These are phyloP conservation scores for Ferrisia virgata DNA, from an alignment of 2,888 invertebrate genomes.

Conservation along the genomic window DNA sequence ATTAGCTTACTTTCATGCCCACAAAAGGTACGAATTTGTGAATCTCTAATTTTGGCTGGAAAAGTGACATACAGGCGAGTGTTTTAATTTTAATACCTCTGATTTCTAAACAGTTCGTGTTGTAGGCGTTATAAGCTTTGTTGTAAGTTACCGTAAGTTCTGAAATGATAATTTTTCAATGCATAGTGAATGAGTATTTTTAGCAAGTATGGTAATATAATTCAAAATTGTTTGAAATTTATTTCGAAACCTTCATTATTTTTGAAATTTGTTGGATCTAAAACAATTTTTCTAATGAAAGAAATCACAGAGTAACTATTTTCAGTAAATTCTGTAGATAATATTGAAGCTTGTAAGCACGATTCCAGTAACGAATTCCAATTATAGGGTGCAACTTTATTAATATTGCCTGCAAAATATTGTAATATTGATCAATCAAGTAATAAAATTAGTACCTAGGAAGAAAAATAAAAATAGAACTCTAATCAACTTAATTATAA, in stretches of 20 bases:
- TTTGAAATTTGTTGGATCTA: slow-evolving; percentile 41
- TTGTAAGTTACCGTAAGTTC: slow-evolving; percentile 32
- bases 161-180: not conserved
- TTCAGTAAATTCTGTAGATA: slow-evolving; percentile 34
- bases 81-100: slow-evolving; percentile 38
- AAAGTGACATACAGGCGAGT: not conserved
- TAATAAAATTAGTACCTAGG: too few relatives aligned
- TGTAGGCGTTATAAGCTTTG: slow-evolving; percentile 41
- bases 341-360: slow-evolving; percentile 45
- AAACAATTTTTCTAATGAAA: slow-evolving; percentile 46
- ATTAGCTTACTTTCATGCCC: slow-evolving; percentile 51
- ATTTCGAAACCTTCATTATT: slow-evolving; percentile 5
- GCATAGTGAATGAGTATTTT: not conserved
- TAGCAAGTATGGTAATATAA: not conserved
- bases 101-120: slow-evolving; percentile 43
- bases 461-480: too few relatives aligned
- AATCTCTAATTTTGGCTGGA: slow-evolving; percentile 72
- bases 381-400: slow-evolving; percentile 36
- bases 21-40: slow-evolving; percentile 78
- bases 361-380: slow-evolving; percentile 47
- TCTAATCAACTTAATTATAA: not conserved
- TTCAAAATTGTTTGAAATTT: not conserved
- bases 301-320: slow-evolving; percentile 34
- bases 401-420: slow-evolving; percentile 26
- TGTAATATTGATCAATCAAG: not conserved